Evolutionary conservation across 2,113 vertebrate genomes (phyloP).

Genomic region (Zosterops borbonicus): DNA sequence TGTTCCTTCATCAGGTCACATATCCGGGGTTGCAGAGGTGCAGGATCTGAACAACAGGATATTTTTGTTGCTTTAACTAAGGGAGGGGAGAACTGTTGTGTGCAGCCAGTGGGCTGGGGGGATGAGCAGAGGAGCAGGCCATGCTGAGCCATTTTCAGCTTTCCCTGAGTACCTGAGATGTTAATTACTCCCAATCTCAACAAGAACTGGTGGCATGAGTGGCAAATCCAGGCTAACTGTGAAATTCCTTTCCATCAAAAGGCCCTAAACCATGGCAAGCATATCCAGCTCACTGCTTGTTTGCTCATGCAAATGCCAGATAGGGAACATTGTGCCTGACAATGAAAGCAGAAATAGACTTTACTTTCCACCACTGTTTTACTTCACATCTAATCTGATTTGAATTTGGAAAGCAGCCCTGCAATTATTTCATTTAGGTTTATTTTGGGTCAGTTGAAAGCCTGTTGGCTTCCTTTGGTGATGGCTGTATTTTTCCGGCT

Average conservation of each 20-base stretch:
- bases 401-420: slow-evolving; percentile 66
- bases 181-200: not conserved
- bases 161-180: not conserved
- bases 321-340: slow-evolving; percentile 32
- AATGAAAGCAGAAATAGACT: slow-evolving; percentile 61
- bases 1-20: not conserved
- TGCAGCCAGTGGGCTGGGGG: not conserved
- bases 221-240: not conserved
- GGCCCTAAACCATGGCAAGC: not conserved
- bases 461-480: slow-evolving; percentile 37
- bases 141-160: not conserved
- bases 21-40: not conserved
- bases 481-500: slow-evolving; percentile 31
- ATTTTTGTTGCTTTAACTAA: not conserved
- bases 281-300: not conserved
- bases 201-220: not conserved
- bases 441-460: slow-evolving; percentile 39
- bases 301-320: not conserved
- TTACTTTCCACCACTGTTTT: slow-evolving; percentile 68
- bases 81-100: not conserved
- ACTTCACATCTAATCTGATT: slow-evolving; percentile 75
- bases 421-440: slow-evolving; percentile 71
- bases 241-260: not conserved
- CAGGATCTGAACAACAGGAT: not conserved
- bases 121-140: not conserved